Conservation (phyloP, 2,113 vertebrate species). For the Neodon shergylaensis region DNA sequence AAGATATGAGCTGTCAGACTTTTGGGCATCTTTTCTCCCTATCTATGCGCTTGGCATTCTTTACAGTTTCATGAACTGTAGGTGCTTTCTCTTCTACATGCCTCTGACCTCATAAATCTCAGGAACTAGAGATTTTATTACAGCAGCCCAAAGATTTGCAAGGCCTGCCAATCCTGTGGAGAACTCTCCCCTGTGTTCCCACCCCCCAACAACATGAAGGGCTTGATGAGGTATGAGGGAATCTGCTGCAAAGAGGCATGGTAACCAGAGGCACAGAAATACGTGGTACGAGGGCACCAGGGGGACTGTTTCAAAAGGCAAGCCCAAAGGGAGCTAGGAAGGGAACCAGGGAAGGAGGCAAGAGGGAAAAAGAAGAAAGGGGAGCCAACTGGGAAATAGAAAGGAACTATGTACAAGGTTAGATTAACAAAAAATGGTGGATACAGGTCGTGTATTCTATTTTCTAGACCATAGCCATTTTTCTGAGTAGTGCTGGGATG, state of each 20-base stretch:
- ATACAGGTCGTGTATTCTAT: background rate
- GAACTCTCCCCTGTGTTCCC: background rate
- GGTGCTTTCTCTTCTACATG: constrained; percentile 70
- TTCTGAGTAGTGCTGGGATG: background rate
- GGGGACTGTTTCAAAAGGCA: background rate
- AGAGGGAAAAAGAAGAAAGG: background rate
- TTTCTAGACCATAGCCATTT: background rate
- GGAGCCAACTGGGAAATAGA: background rate
- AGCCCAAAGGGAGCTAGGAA: background rate
- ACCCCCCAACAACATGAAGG: background rate
- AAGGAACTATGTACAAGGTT: background rate
- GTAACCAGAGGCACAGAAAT: constrained; percentile 10
- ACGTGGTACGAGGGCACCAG: background rate
- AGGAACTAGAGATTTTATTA: constrained; percentile 75
- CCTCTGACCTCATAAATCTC: constrained; percentile 75
- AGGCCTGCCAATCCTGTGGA: constrained; percentile 66
- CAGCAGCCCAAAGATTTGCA: constrained; percentile 76
- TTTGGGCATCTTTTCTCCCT: constrained; percentile 55
- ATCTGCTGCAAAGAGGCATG: background rate
- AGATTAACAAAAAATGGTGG: background rate
- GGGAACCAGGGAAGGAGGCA: background rate
- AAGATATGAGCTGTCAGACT: constrained; percentile 46
- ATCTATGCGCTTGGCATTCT: constrained; percentile 43
- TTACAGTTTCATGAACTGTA: constrained; percentile 74
- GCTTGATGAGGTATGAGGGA: background rate